Percentiles rank a stretch among this genome's conserved stretches.
phyloP scores from a whole-genome alignment of 2,797 vertebrate genomes.

The Chelon labrosus region DNA sequence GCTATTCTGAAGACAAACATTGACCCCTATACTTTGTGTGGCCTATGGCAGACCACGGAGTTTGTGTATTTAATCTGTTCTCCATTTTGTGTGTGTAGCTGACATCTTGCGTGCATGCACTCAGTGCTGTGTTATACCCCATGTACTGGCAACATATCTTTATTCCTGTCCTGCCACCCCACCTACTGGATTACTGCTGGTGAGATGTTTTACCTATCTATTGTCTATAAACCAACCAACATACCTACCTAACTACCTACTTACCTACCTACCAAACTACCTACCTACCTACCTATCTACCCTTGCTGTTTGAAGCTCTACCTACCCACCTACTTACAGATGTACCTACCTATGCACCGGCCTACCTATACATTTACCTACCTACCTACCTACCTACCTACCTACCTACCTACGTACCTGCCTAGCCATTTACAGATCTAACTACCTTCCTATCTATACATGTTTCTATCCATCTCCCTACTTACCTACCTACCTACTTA shows the following conservation, averaged over 20 bases:
- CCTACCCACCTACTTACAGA: too few species aligned
- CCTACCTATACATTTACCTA: background rate
- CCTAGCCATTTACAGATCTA: too few species aligned
- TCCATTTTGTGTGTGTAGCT: conserved; percentile 69
- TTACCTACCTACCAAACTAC: background rate
- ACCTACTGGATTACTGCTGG: conserved; percentile 94
- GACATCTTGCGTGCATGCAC: conserved; percentile 89
- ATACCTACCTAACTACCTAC: background rate
- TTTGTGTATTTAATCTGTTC: background rate
- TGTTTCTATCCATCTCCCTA: background rate
- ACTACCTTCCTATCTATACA: too few species aligned
- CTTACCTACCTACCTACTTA: background rate
- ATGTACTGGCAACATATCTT: conserved; percentile 97
- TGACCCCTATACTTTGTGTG: background rate
- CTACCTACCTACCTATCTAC: background rate
- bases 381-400: background rate
- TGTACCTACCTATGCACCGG: too few species aligned
- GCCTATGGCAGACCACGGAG: conserved; percentile 1
- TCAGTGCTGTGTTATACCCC: conserved; percentile 88
- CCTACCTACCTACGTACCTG: too few species aligned
- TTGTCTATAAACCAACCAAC: background rate
- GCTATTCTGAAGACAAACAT: background rate
- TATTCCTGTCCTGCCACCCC: conserved; percentile 92
- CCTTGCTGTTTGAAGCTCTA: too few species aligned
- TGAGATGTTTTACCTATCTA: conserved; percentile 51